Evolutionary conservation across 2,797 vertebrate genomes (phyloP).

Genomic region (Sebastes melanostomus): DNA sequence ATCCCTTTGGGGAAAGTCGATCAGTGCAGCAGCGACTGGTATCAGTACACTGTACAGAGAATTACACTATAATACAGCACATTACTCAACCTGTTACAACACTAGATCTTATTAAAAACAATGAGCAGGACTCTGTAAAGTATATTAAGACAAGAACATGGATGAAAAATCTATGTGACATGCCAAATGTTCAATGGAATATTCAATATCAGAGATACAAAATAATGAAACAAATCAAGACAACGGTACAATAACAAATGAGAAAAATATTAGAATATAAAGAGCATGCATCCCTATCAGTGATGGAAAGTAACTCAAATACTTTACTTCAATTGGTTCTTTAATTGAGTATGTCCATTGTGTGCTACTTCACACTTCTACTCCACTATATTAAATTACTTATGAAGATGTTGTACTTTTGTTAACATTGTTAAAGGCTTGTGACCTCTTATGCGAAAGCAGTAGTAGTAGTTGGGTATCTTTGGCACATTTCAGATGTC

Average conservation of each 20-base stretch:
- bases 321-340: not conserved
- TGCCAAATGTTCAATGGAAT: not conserved
- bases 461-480: no score
- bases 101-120: not conserved
- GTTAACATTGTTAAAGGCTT: no score
- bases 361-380: no score
- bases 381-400: no score
- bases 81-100: not conserved
- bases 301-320: not conserved
- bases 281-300: not conserved
- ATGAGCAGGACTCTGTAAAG: not conserved
- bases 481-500: no score
- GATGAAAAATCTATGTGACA: not conserved
- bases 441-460: no score
- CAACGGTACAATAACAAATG: not conserved
- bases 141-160: not conserved
- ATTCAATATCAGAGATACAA: not conserved
- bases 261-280: not conserved
- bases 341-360: no score
- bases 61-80: not conserved
- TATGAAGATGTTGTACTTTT: no score
- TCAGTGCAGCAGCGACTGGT: not conserved
- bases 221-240: not conserved
- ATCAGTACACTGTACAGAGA: not conserved
- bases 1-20: not conserved